These are phyloP conservation scores for Coturnix japonica DNA, from an alignment of 2,113 vertebrate genomes.

Conservation along the genomic window DNA sequence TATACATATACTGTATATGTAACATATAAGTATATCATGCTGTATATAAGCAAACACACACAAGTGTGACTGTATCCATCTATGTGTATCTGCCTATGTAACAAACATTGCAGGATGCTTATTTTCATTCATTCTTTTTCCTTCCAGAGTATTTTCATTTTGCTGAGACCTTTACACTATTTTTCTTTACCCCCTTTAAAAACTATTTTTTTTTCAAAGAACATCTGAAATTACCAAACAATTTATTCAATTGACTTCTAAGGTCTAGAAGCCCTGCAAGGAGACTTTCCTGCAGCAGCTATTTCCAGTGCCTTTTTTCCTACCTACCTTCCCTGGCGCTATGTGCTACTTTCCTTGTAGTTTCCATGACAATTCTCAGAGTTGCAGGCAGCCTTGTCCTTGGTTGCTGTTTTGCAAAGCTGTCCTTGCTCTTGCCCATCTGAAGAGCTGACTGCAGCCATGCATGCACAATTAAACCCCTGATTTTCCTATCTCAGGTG, in stretches of 20 bases:
- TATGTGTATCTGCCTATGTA: not conserved
- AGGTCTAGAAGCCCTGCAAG: constrained; percentile 40
- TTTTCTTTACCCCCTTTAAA: not conserved
- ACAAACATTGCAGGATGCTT: not conserved
- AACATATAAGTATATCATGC: not conserved
- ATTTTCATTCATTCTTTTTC: not conserved
- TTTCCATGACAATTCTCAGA: constrained; percentile 65
- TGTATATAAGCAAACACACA: not conserved
- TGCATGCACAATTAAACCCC: not conserved
- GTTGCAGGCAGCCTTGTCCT: constrained; percentile 17
- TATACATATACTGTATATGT: not conserved
- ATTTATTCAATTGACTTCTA: constrained; percentile 25
- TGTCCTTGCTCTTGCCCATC: not conserved
- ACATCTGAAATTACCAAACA: constrained; percentile 10
- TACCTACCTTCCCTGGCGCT: constrained; percentile 9
- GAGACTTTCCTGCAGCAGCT: constrained; percentile 18
- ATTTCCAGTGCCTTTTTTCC: constrained; percentile 60
- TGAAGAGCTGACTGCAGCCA: not conserved
- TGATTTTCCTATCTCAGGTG: not conserved
- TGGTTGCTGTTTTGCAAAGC: not conserved
- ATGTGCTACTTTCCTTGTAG: constrained; percentile 51
- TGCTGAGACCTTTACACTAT: not conserved
- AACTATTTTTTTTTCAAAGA: not conserved
- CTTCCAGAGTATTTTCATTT: not conserved
- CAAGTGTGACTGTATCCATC: not conserved